A percentile compares a stretch with the other conserved stretches of the same genome.
Evolutionary conservation across 2,888 invertebrate species (phyloP).

Genomic region (Parnassius smintheus): DNA sequence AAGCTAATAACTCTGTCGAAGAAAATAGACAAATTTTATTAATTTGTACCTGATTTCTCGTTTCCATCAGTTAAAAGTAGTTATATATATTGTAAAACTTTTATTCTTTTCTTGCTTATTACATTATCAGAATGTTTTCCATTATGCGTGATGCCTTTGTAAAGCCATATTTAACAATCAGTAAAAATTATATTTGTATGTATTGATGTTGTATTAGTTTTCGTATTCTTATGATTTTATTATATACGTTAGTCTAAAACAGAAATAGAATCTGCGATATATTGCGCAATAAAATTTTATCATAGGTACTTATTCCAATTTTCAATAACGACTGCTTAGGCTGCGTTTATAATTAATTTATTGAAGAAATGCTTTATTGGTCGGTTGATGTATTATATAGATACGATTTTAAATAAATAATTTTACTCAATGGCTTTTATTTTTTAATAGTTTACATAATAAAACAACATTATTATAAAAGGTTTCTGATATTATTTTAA

Average conservation of each 20-base stretch:
- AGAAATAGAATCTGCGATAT: conserved; percentile 11
- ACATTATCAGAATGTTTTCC: not conserved
- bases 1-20: too few relatives aligned
- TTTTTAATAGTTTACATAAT: conserved; percentile 47
- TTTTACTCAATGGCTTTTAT: conserved; percentile 42
- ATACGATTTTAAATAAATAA: conserved; percentile 67
- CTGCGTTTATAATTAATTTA: conserved; percentile 33
- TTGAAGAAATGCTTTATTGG: conserved; percentile 41
- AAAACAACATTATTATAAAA: conserved; percentile 46
- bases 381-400: conserved; percentile 63
- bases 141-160: not conserved
- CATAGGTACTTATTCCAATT: conserved; percentile 29
- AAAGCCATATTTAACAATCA: not conserved
- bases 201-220: not conserved
- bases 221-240: not conserved
- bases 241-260: conserved; percentile 2
- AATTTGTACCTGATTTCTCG: conserved; percentile 10
- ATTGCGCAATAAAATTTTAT: conserved; percentile 7
- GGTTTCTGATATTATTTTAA: not conserved
- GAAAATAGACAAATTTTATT: not conserved
- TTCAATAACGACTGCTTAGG: conserved; percentile 26
- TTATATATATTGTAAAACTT: not conserved
- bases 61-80: not conserved
- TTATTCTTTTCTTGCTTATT: too few relatives aligned
- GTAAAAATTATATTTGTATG: not conserved